These are phyloP conservation scores for Pangasius sanitwongsei DNA, from an alignment of 2,797 vertebrate species.

Conservation along the genomic window DNA sequence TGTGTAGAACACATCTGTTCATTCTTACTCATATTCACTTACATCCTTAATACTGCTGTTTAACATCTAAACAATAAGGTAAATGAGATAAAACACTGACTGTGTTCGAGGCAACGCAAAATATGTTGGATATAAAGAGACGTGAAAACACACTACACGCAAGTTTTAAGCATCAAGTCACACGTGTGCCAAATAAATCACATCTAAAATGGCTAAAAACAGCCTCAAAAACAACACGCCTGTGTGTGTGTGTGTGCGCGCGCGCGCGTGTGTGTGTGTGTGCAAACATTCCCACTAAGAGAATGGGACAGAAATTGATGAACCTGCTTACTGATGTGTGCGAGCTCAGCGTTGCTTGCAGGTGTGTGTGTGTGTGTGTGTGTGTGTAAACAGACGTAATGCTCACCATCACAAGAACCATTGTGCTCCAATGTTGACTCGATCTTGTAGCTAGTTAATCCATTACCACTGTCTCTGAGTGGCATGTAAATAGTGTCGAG, in stretches of 20 bases:
- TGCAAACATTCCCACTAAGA: constrained; percentile 65
- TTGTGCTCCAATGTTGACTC: constrained; percentile 73
- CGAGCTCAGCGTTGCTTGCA: background rate
- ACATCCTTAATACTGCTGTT: background rate
- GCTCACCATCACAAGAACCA: constrained; percentile 70
- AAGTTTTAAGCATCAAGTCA: background rate
- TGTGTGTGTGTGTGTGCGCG: background rate
- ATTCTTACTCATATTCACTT: background rate
- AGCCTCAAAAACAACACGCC: background rate
- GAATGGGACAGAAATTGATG: constrained; percentile 46
- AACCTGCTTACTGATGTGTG: constrained; percentile 42
- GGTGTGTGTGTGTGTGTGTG: constrained; percentile 61
- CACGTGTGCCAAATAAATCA: background rate
- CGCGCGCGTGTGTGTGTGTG: constrained; percentile 50
- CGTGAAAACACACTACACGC: background rate
- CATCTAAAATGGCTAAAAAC: background rate
- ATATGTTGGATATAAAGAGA: background rate
- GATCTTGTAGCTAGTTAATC: constrained; percentile 76
- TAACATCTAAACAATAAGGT: background rate
- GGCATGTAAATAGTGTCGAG: constrained; percentile 68
- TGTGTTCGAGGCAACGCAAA: background rate
- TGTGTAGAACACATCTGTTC: background rate
- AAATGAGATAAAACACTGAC: background rate
- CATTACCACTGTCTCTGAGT: constrained; percentile 73
- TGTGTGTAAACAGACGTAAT: constrained; percentile 69